phyloP scores from a whole-genome alignment of 2,888 invertebrate species.

The Rotaria sp. region DNA sequence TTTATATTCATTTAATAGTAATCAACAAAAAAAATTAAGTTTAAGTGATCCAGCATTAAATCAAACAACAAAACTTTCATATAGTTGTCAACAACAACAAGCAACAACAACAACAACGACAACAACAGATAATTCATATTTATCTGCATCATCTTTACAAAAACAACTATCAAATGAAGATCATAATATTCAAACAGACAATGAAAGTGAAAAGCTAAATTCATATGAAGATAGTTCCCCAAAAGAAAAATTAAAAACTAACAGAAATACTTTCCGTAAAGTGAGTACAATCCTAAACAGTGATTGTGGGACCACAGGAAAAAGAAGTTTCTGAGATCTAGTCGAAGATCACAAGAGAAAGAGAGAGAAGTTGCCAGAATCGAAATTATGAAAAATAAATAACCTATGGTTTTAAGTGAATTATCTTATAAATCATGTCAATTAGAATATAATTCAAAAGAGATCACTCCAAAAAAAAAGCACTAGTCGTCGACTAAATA shows the following conservation, averaged over 20 bases:
- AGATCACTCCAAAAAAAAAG: too few species aligned
- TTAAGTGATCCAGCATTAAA: slow-evolving; percentile 25
- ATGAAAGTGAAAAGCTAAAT: slow-evolving; percentile 48
- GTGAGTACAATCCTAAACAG: slow-evolving; percentile 48
- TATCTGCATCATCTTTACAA: not conserved
- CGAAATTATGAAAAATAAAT: too few species aligned
- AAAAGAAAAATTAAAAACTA: slow-evolving; percentile 45
- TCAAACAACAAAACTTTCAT: not conserved
- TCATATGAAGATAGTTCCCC: slow-evolving; percentile 52
- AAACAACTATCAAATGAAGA: slow-evolving; percentile 42
- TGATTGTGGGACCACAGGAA: too few species aligned
- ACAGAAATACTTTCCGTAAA: not conserved
- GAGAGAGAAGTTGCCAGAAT: too few species aligned
- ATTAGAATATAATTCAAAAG: too few species aligned
- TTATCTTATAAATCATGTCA: too few species aligned
- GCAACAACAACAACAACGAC: too few species aligned
- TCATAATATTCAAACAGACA: slow-evolving; percentile 43
- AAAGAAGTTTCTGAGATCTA: too few species aligned
- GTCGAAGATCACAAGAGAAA: too few species aligned
- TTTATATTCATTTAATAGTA: not conserved
- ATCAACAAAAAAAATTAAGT: not conserved
- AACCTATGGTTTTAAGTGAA: too few species aligned
- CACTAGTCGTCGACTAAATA: too few species aligned
- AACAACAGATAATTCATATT: not conserved
- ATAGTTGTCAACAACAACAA: not conserved